Evolutionary conservation across 2,113 vertebrate species (phyloP), one percentile per base, ranked within the genome.

Genomic region (Albula goreensis): DNA sequence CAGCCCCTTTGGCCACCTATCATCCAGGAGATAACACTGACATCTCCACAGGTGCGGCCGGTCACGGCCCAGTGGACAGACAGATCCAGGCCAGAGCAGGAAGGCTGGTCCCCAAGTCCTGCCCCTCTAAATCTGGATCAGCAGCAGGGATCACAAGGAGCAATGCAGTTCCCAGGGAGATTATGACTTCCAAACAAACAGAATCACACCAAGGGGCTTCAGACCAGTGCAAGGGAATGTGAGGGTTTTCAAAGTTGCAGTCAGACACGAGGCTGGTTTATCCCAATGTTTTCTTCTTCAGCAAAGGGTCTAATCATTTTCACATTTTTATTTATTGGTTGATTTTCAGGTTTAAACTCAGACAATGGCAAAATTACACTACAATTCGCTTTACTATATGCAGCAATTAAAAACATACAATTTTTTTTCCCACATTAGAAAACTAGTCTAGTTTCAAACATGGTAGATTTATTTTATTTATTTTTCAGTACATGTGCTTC

Each of bases 1-100:
- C 49, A 9, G 8, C 15, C 60, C 17, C 41, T 3, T 66, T 9
- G 3, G 7, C 53, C 53, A 3, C 31, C 60, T 19, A 5, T 22
- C 31, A 41, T 3, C 31, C 22, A 41, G 60, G 77, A 60, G 78
- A n/a, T 31, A 66, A 53, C 52, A 19, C 6, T 63, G 49, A 52
- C 80, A 81, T 49, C 52, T 31, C 41, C 41, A 12, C 53, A 60
- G 89, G 91, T 92, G 89, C 91, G 89, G 89, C 88, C 87, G 83
- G 88, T 89, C 90, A 91, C 89, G 88, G 91, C 85, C 89, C 86
- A 81, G 77, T 86, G 90, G 80, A 81, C 86, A 83, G 81, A 48
- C 50, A 31, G 51, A 19, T 89, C 74, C 83, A 80, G 86, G 90
- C 89, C 89, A 90, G 91, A 88, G 86, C 80, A 84, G 57, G 19